phyloP scores from a whole-genome alignment of 2,888 invertebrate genomes.

The Amblyteles armatorius region DNA sequence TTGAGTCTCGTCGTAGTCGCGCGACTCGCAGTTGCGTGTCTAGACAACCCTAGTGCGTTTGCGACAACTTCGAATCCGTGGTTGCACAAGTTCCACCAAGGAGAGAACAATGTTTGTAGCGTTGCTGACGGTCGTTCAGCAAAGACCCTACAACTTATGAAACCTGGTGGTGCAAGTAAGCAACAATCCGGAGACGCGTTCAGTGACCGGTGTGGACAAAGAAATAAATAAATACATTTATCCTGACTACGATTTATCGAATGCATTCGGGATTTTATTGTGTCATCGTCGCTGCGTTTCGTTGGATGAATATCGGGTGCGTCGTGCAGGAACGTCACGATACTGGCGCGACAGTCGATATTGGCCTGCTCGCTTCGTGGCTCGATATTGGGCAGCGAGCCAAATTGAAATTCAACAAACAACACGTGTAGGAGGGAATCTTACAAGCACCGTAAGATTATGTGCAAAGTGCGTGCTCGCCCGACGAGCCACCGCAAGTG shows the following conservation, averaged over 20 bases:
- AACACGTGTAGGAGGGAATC: not conserved
- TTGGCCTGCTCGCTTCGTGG: not conserved
- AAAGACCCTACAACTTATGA: no score
- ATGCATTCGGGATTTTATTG: not conserved
- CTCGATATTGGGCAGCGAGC: slow-evolving; percentile 9
- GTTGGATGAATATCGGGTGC: not conserved
- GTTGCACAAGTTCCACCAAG: no score
- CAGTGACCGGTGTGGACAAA: not conserved
- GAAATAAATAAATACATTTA: not conserved
- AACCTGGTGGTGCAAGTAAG: no score
- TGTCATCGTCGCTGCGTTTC: not conserved
- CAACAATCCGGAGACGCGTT: not conserved
- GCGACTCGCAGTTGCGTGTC: no score
- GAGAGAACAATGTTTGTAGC: no score
- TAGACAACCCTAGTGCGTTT: no score
- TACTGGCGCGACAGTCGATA: not conserved
- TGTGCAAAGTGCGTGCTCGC: slow-evolving; percentile 20
- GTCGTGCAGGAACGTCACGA: not conserved
- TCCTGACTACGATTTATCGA: not conserved
- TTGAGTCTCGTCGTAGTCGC: no score
- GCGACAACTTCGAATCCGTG: no score
- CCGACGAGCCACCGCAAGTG: slow-evolving; percentile 6
- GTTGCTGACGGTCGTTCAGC: no score
- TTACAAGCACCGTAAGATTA: slow-evolving; percentile 17
- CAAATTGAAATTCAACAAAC: slow-evolving; percentile 1